Conservation (phyloP, 2,113 vertebrate species). For the Callithrix jacchus region DNA sequence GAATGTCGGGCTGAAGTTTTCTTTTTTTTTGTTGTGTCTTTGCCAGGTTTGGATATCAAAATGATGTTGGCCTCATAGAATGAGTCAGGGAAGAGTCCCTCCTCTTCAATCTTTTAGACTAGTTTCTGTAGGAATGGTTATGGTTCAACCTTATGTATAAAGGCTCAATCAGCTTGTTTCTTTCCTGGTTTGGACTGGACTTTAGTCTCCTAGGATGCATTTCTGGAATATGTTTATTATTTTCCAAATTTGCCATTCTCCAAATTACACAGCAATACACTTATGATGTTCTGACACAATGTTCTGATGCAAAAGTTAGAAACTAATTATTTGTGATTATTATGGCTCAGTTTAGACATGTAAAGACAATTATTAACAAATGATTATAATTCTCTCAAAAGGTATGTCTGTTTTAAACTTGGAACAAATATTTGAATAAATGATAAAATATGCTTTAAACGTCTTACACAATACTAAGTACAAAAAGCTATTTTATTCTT, state of each 20-base stretch:
- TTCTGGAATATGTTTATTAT: background rate
- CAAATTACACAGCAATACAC: background rate
- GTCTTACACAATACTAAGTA: background rate
- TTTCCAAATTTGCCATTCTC: background rate
- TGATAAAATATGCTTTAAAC: conserved; percentile 18
- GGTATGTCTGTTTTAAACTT: conserved; percentile 6
- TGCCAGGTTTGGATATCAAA: no score
- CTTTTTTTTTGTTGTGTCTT: no score
- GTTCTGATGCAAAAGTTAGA: conserved; percentile 38
- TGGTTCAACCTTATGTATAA: background rate
- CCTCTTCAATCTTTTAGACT: no score
- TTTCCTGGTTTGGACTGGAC: background rate
- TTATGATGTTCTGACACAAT: background rate
- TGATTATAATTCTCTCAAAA: conserved; percentile 11
- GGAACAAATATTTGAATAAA: conserved; percentile 44
- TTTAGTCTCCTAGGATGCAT: background rate
- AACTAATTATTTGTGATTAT: conserved; percentile 16
- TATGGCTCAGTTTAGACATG: conserved; percentile 26
- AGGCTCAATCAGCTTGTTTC: background rate
- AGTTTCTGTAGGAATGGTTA: no score
- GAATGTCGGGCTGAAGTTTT: no score
- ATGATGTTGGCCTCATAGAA: no score
- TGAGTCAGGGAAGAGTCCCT: no score
- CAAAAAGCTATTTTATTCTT: background rate
- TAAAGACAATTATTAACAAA: conserved; percentile 62